Evolutionary conservation across 2,888 invertebrate genomes (phyloP), one percentile per base, ranked within the genome.

Genomic region (Drosophila anceps): DNA sequence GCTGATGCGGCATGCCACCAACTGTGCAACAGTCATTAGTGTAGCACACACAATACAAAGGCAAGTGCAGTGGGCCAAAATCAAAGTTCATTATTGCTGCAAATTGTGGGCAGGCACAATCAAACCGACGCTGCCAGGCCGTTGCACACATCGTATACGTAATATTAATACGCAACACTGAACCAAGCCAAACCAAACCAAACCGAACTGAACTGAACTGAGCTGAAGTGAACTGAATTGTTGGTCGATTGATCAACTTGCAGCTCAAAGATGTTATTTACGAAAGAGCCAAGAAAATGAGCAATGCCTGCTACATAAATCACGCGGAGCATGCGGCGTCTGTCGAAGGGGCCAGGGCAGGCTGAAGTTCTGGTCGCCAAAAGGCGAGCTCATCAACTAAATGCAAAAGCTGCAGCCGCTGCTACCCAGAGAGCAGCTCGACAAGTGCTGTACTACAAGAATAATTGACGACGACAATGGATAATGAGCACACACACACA

Each of bases 391-490:
- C 88, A 85, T 90, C 90, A 85, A 81, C 86, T 88, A 85, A 85
- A 83, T 85, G 88, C 86, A 81, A 83, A 74, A 70, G 76, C 76
- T 69, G 79, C 70, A 41, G 44, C 35, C 27, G 20, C 44, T 79
- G 64, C 79, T 79, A 50, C 64, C 27, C 62, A 37, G 66, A 44
- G 66, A 55, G 62, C 43, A 48, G 48, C 57, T 69, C 74, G 62
- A 75, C 76, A 72, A 82, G 65, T 73, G 61, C 74, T 76, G 81
- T 70, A 69, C 74, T 71, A 79, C 86, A 88, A 83, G 90, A 88
- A 86, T 86, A 86, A 86, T 86, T 90, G 90, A 90, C 88, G 90
- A 88, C 75, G 70, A 86, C 73, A 73, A 64, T 67, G 84, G 88
- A 86, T 86, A 86, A 86, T 86, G 86, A 86, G 88, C 63, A 61